Conservation (phyloP, 2,113 vertebrate species). For the Danio rerio region GRCz12tu NC_133180.1:41176001-41176500, state of each 20-base stretch:
- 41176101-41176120: too few species aligned
- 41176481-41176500: slow-evolving; percentile 50
- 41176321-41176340: slow-evolving; percentile 29
- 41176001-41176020: too few species aligned
- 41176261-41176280: background rate
- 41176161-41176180: background rate
- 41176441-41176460: slow-evolving; percentile 2
- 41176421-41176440: slow-evolving; percentile 15
- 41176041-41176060: too few species aligned
- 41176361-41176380: background rate
- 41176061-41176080: too few species aligned
- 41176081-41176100: too few species aligned
- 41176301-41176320: slow-evolving; percentile 34
- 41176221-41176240: slow-evolving; percentile 27
- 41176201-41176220: slow-evolving; percentile 8
- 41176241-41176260: slow-evolving; percentile 15
- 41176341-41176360: background rate
- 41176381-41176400: slow-evolving; percentile 5
- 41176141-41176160: background rate
- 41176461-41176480: slow-evolving; percentile 50
- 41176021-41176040: too few species aligned
- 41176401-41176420: slow-evolving; percentile 7
- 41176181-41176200: slow-evolving; percentile 13
- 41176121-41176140: too few species aligned
- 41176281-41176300: slow-evolving; percentile 17